phyloP scores from a whole-genome alignment of 2,888 invertebrate species.

The Junonia oenone region DNA sequence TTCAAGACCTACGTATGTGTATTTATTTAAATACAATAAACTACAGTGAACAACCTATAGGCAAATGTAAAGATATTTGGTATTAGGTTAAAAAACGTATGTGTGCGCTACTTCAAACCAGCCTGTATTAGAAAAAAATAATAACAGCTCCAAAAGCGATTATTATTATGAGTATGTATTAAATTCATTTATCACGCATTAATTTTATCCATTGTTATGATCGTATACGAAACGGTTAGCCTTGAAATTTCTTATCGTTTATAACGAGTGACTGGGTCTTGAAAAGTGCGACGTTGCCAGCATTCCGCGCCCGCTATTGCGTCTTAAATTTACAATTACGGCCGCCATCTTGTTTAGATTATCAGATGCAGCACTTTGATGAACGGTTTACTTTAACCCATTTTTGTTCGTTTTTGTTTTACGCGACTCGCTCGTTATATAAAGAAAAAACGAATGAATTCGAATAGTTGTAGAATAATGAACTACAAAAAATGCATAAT shows the following conservation, averaged over 20 bases:
- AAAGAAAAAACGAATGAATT: not conserved
- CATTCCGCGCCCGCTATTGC: slow-evolving; percentile 60
- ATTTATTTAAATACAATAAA: not conserved
- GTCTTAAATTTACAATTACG: slow-evolving; percentile 61
- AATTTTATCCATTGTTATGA: slow-evolving; percentile 56
- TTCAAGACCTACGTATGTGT: not conserved
- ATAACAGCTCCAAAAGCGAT: slow-evolving; percentile 2
- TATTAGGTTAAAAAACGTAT: not conserved
- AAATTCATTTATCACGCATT: slow-evolving; percentile 32
- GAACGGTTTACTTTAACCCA: slow-evolving; percentile 31
- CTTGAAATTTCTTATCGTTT: slow-evolving; percentile 74
- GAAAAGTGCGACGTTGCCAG: slow-evolving; percentile 70
- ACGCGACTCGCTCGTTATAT: slow-evolving; percentile 14
- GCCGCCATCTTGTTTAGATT: slow-evolving; percentile 69
- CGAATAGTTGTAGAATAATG: not conserved
- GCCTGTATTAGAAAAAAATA: too few relatives aligned
- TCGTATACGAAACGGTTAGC: slow-evolving; percentile 59
- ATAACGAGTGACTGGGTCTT: slow-evolving; percentile 54
- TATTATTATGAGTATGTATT: slow-evolving; percentile 3
- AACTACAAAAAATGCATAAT: not conserved
- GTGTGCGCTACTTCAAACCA: not conserved
- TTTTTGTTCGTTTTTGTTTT: slow-evolving; percentile 21
- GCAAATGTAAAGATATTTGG: not conserved
- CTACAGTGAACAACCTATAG: not conserved
- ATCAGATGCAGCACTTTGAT: slow-evolving; percentile 50